These are phyloP conservation scores for Prolemur simus DNA, from an alignment of 2,113 vertebrate species.

Conservation along the genomic window DNA sequence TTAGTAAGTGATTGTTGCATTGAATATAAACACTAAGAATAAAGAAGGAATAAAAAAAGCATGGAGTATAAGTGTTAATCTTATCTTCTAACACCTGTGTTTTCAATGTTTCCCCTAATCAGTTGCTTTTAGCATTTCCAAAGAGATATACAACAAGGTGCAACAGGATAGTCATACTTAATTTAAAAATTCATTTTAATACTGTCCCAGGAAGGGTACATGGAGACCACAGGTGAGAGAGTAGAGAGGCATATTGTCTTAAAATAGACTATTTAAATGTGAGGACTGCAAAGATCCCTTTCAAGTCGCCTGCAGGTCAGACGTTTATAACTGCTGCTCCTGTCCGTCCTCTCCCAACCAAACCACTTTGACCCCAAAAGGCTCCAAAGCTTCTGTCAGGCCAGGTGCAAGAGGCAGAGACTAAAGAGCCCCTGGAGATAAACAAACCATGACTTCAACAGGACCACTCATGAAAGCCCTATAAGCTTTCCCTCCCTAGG, in stretches of 20 bases:
- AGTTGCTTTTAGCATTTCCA: neutral
- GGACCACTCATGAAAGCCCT: neutral
- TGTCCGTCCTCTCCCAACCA: neutral
- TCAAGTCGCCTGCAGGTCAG: neutral
- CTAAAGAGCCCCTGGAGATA: neutral
- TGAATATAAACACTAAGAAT: neutral
- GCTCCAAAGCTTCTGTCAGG: neutral
- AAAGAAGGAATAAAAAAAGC: neutral
- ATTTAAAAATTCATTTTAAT: neutral
- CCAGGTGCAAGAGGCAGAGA: neutral
- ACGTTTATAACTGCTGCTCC: neutral
- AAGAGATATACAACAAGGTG: neutral
- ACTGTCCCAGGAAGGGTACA: neutral
- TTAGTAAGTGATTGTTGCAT: neutral
- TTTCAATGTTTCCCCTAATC: neutral
- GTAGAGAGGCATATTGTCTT: neutral
- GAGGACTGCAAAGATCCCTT: neutral
- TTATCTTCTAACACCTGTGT: neutral
- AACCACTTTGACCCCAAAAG: neutral
- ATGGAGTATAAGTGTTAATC: neutral
- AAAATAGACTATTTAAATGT: neutral
- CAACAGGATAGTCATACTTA: neutral
- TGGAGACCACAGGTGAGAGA: neutral
- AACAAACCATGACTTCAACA: neutral
- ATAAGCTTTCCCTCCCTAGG: neutral